These are phyloP conservation scores for Tetropium fuscum DNA, from an alignment of 2,888 invertebrate genomes.

Conservation along the genomic window DNA sequence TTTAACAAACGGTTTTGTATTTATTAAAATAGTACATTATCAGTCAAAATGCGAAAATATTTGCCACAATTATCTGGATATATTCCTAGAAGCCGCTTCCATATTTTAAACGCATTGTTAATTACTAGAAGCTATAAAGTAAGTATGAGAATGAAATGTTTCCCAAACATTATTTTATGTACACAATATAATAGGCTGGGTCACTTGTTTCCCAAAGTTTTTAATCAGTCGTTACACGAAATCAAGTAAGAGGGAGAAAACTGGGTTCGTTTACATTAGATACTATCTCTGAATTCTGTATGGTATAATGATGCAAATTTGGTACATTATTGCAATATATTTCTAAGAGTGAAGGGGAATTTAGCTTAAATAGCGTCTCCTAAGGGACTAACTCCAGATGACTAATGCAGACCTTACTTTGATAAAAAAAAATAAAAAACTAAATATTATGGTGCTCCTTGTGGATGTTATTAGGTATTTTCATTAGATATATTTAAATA, in stretches of 20 bases:
- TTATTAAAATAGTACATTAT: too few relatives aligned
- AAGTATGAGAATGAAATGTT: too few relatives aligned
- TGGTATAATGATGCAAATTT: slow-evolving; percentile 5
- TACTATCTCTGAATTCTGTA: neutral
- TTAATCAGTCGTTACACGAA: neutral
- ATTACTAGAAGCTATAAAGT: too few relatives aligned
- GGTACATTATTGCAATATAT: neutral
- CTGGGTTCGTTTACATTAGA: neutral
- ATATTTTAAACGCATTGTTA: too few relatives aligned
- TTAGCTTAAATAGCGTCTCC: slow-evolving; percentile 3
- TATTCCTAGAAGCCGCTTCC: too few relatives aligned
- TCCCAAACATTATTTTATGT: too few relatives aligned
- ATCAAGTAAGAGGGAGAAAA: neutral
- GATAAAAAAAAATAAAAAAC: neutral
- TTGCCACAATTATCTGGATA: too few relatives aligned
- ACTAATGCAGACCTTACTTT: neutral
- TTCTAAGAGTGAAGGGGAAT: neutral
- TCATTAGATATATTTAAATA: neutral
- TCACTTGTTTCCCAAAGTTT: neutral
- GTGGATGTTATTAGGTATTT: too few relatives aligned
- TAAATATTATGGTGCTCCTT: too few relatives aligned
- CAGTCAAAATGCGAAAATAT: too few relatives aligned
- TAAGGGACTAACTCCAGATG: neutral
- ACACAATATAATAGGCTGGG: too few relatives aligned
- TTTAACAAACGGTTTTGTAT: too few relatives aligned